phyloP scores from a whole-genome alignment of 1,140 invertebrate species.

The Bombus waltoni region DNA sequence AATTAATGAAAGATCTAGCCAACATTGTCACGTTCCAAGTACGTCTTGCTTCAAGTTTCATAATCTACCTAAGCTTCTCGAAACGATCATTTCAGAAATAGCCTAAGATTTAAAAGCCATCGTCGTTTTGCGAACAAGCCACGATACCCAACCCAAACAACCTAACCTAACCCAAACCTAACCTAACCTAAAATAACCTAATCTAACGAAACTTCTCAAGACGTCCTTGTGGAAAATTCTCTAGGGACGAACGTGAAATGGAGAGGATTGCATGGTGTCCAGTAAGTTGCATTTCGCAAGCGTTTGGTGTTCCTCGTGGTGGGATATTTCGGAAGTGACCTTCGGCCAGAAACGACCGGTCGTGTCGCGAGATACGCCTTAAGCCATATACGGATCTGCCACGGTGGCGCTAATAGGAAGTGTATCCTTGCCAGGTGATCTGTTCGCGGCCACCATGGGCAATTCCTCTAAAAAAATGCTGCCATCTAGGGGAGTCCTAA shows the following conservation, averaged over 20 bases:
- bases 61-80: background rate
- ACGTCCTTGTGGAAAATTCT: too few species aligned
- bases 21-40: background rate
- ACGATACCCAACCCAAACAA: background rate
- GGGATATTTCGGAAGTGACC: conserved; percentile 55
- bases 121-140: background rate
- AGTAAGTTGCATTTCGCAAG: conserved; percentile 5
- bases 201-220: too few species aligned
- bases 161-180: too few species aligned
- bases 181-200: too few species aligned
- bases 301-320: background rate
- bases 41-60: background rate
- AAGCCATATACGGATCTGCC: conserved; percentile 49
- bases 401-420: conserved; percentile 68
- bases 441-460: conserved; percentile 52
- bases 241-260: background rate
- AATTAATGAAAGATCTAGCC: too few species aligned
- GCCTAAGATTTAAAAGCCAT: too few species aligned
- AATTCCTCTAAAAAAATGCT: conserved; percentile 61
- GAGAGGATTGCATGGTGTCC: too few species aligned
- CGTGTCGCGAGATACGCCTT: conserved; percentile 44
- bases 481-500: conserved; percentile 68
- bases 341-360: conserved; percentile 35
- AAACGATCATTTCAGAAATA: background rate
- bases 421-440: conserved; percentile 61